phyloP scores from a whole-genome alignment of 2,797 vertebrate species.

The Sphenodon punctatus region DNA sequence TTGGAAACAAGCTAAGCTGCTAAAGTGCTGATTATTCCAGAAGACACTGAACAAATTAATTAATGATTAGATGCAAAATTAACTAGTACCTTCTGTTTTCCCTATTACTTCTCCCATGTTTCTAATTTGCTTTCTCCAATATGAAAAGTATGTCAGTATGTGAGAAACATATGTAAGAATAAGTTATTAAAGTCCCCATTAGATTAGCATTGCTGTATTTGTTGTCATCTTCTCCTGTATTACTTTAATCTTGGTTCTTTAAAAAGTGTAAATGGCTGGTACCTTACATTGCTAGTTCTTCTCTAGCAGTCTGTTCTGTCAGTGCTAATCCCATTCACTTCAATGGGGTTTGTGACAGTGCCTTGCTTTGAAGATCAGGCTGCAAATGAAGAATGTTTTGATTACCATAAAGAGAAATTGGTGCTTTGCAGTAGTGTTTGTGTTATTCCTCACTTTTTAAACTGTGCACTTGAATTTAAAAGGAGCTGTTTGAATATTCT shows the following conservation, averaged over 20 bases:
- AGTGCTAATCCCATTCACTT: too few species aligned
- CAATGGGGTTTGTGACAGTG: too few species aligned
- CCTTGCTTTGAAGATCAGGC: too few species aligned
- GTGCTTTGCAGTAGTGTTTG: not conserved
- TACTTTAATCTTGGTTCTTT: not conserved
- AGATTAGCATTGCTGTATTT: constrained; percentile 23
- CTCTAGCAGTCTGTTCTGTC: too few species aligned
- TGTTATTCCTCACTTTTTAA: not conserved
- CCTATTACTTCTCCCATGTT: constrained; percentile 4
- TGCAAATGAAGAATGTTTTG: not conserved
- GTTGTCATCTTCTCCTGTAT: not conserved
- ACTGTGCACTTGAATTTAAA: not conserved
- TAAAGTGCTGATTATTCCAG: constrained; percentile 46
- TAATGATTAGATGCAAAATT: constrained; percentile 61
- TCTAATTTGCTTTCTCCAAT: constrained; percentile 27
- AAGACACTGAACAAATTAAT: constrained; percentile 42
- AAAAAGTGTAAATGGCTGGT: not conserved
- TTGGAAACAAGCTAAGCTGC: constrained; percentile 25
- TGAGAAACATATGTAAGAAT: not conserved
- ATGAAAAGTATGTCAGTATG: constrained; percentile 14
- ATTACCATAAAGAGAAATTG: not conserved
- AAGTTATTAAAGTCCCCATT: constrained; percentile 4
- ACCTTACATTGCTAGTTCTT: not conserved
- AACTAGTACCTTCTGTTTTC: constrained; percentile 46
- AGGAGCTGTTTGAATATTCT: not conserved